Evolutionary conservation across 2,797 vertebrate genomes (phyloP).

Genomic region (Dromococcyx pavoninus): DNA sequence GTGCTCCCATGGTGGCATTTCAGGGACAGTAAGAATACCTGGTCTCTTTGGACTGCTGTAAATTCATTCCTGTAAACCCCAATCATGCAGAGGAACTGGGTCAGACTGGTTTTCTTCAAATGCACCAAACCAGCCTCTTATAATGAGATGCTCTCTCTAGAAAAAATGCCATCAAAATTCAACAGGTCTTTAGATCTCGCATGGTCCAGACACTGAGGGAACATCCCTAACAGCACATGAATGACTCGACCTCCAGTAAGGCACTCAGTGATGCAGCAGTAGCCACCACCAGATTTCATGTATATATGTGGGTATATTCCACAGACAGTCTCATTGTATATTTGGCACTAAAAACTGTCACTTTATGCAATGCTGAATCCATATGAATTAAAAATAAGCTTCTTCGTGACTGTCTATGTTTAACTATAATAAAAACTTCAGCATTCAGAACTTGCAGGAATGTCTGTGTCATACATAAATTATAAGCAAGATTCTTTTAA

Average conservation of each 20-base stretch:
- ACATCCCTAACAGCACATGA: background rate
- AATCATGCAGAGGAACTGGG: background rate
- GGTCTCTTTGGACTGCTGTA: background rate
- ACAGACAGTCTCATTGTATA: background rate
- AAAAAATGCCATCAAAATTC: background rate
- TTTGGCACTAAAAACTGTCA: background rate
- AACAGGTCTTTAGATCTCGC: rapidly evolving
- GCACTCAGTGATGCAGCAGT: background rate
- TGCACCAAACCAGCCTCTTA: background rate
- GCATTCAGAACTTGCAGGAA: background rate
- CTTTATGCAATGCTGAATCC: background rate
- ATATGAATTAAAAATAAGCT: background rate
- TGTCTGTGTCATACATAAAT: constrained; percentile 18
- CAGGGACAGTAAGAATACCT: background rate
- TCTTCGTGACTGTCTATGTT: background rate
- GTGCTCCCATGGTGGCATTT: background rate
- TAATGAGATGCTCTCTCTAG: background rate
- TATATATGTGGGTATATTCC: background rate
- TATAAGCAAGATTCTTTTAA: background rate
- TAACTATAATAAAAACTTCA: background rate
- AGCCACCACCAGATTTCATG: background rate
- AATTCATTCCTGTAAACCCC: background rate
- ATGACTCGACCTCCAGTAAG: background rate
- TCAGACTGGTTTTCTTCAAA: constrained; percentile 20
- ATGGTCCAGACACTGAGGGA: background rate